Evolutionary conservation across 2,113 vertebrate genomes (phyloP), one percentile per base, ranked within the genome.

Genomic region (Antidorcas marsupialis): DNA sequence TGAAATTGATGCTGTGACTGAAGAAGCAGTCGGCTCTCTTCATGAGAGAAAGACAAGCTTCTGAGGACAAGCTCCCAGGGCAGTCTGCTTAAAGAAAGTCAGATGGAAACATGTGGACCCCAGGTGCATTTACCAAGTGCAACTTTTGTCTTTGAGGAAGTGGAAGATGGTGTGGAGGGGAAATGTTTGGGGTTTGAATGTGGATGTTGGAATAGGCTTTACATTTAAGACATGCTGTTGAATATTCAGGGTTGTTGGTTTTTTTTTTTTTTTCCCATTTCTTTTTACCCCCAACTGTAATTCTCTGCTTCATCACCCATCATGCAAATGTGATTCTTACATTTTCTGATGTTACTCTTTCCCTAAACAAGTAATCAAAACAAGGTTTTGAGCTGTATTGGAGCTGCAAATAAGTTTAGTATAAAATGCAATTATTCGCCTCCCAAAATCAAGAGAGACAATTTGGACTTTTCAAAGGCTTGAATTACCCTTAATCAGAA

Each of bases 321-420:
- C 95, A 89, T 96, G 94, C 93, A 97, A 94, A 98, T 98, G 83
- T 67, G 89, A 94, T 95, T 98, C 95, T 95, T 71, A 43, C 30
- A 84, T 90, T 94, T 97, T 91, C 59, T 94, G 95, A 82, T 91
- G 94, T 97, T 89, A 52, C 83, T 91, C 59, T 93, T 84, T 89
- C 64, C 52, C 94, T 91, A 98, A 98, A 98, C 87, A 97, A 97
- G 94, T 81, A 95, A 97, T 95, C 97, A 97, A 98, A 98, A 93
- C 71, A 97, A 78, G 88, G n/a, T 93, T 98, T 97, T 86, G 86
- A 97, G 90, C 87, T 87, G 74, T 60, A 60, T 97, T 94, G 89
- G 95, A 96, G 74, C 96, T 95, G 81, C 96, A 97, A 98, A 97
- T 97, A 96, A 95, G 92, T 97, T 98, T 96, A 94, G 97, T 97